Conservation (phyloP, 37 sponge, comb jelly and placozoan genomes). For the Halisarca cf. caerulea region DNA sequence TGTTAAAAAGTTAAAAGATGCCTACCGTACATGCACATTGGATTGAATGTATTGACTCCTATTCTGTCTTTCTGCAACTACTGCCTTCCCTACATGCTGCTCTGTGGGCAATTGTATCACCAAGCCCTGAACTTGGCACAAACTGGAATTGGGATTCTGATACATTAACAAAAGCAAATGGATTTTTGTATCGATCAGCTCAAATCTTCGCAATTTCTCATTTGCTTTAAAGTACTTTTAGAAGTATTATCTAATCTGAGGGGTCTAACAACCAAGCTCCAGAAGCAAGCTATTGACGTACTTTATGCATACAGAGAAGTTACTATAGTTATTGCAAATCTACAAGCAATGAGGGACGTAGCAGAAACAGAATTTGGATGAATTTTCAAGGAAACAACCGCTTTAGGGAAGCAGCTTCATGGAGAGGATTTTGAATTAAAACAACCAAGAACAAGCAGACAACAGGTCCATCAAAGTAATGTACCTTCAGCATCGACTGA, state of each 20-base stretch:
- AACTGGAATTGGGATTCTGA: slow-evolving; percentile 73
- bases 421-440: slow-evolving; percentile 27
- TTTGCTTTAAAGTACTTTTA: slow-evolving; percentile 51
- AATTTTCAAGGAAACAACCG: slow-evolving; percentile 21
- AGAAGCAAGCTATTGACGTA: slow-evolving; percentile 42
- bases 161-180: slow-evolving; percentile 50
- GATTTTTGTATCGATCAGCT: slow-evolving; percentile 57
- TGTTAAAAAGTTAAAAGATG: slow-evolving; percentile 46
- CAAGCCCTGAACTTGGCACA: slow-evolving; percentile 19
- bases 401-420: slow-evolving; percentile 21
- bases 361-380: slow-evolving; percentile 20
- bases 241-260: slow-evolving; percentile 36
- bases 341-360: slow-evolving; percentile 14
- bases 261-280: slow-evolving; percentile 47
- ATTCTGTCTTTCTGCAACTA: slow-evolving; percentile 45
- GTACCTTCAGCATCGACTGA: slow-evolving; percentile 3
- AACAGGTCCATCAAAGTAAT: slow-evolving; percentile 38
- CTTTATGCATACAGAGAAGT: slow-evolving; percentile 39
- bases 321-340: slow-evolving; percentile 9
- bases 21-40: slow-evolving; percentile 56
- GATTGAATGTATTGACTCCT: slow-evolving; percentile 61
- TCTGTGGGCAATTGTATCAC: slow-evolving; percentile 36
- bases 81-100: slow-evolving; percentile 35
- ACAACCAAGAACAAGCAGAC: slow-evolving; percentile 10
- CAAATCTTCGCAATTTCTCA: slow-evolving; percentile 45